These are phyloP conservation scores for Hippocampus mohnikei DNA, from an alignment of 2,113 vertebrate genomes.

Conservation along the genomic window DNA sequence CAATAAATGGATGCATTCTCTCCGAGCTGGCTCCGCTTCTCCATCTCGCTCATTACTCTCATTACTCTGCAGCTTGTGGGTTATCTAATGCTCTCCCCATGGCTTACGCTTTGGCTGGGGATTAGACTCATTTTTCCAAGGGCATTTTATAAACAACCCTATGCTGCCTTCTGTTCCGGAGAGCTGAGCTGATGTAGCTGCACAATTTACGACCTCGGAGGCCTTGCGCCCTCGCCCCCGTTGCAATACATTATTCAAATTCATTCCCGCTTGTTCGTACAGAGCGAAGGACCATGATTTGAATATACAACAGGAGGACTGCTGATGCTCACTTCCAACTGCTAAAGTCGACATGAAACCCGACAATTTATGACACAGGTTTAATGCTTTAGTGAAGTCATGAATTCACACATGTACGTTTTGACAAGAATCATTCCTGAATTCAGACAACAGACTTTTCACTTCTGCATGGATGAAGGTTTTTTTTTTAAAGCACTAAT, in stretches of 20 bases:
- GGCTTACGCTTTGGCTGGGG: constrained; percentile 67
- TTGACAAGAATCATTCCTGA: constrained; percentile 43
- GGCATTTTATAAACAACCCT: constrained; percentile 71
- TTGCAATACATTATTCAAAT: constrained; percentile 72
- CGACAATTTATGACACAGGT: constrained; percentile 60
- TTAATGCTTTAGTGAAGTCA: constrained; percentile 63
- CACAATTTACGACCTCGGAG: constrained; percentile 67
- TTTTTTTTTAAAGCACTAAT: constrained; percentile 47
- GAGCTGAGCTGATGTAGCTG: constrained; percentile 60
- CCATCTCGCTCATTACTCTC: constrained; percentile 68
- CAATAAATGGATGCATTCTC: constrained; percentile 70
- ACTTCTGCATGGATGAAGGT: constrained; percentile 28
- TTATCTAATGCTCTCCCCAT: constrained; percentile 69
- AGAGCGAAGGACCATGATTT: constrained; percentile 59
- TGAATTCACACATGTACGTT: constrained; percentile 57
- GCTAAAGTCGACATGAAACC: constrained; percentile 54
- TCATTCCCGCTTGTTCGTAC: constrained; percentile 49
- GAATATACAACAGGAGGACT: constrained; percentile 63
- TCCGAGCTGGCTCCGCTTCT: constrained; percentile 57
- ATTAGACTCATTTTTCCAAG: constrained; percentile 72
- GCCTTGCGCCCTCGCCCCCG: constrained; percentile 57
- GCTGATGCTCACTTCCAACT: constrained; percentile 37
- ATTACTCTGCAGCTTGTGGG: constrained; percentile 71
- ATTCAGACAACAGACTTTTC: constrained; percentile 50
- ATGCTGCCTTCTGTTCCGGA: constrained; percentile 57